Evolutionary conservation across 2,888 invertebrate species (phyloP), one percentile per base, ranked within the genome.

Genomic region (Allophyes oxyacanthae): DNA sequence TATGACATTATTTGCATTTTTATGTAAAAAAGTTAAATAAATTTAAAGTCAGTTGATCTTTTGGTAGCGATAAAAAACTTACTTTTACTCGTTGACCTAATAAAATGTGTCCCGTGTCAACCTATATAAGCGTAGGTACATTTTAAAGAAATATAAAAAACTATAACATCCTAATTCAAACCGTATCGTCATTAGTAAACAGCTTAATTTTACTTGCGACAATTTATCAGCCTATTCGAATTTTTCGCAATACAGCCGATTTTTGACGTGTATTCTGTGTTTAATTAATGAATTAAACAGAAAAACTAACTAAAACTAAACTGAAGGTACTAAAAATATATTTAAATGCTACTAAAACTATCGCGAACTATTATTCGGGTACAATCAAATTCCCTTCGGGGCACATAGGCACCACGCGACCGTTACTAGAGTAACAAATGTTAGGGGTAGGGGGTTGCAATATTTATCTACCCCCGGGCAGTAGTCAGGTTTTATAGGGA

Each of bases 401-500:
- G 33, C 38, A 53, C 30, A 48, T 49, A 36, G 30, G 15, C 13
- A 65, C 61, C 69, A 77, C 74, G 74, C 78, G 50, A 67, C 64
- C 58, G 63, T 75, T 63, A 70, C 69, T 64, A 62, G 61, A 61
- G 72, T 79, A 73, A 81, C 82, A 77, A 82, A 82, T 79, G 80
- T 75, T 63, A 43, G 46, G 53, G 46, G 64, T 57, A 51, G 72
- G 71, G 65, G 78, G 76, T 78, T 81, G 84, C 85, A 89, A 89
- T 89, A 90, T 90, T 90, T 90, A 89, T 90, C 81, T 76, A 72
- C 79, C 83, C 82, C 83, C 73, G 83, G 86, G 77, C 82, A 76
- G 83, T 83, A 81, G 85, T 86, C 79, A 84, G 84, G 84, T 87
- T 92, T 92, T 92, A 92, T 92, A 91, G 91, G 92, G 85, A 85